Evolutionary conservation across 2,888 invertebrate genomes (phyloP).

Genomic region (Sthenelais limicola): DNA sequence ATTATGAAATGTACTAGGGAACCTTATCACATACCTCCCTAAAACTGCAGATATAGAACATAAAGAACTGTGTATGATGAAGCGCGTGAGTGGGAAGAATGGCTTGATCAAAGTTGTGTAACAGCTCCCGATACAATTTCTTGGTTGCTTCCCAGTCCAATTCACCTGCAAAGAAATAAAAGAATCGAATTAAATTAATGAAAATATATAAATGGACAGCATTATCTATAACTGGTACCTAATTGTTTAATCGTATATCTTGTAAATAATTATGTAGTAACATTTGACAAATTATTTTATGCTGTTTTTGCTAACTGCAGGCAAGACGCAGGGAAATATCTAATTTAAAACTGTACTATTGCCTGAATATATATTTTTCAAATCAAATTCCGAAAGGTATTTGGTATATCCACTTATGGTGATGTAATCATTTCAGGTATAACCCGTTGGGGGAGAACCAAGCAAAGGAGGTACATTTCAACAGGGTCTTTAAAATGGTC

Average conservation of each 20-base stretch:
- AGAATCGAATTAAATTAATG: background rate
- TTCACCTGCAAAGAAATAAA: constrained; percentile 64
- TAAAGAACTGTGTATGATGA: constrained; percentile 83
- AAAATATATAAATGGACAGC: background rate
- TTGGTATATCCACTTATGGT: too few species aligned
- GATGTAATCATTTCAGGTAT: too few species aligned
- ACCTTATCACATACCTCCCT: constrained; percentile 73
- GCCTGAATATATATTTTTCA: background rate
- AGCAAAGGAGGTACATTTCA: too few species aligned
- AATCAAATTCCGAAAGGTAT: too few species aligned
- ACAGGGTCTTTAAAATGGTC: too few species aligned
- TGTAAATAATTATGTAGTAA: too few species aligned
- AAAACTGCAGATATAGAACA: constrained; percentile 83
- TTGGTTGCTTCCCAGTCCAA: constrained; percentile 77
- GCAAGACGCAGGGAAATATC: too few species aligned
- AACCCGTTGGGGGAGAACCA: too few species aligned
- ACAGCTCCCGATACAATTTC: constrained; percentile 77
- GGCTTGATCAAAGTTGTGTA: constrained; percentile 84
- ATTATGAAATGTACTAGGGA: background rate
- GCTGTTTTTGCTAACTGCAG: too few species aligned
- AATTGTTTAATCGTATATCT: background rate
- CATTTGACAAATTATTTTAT: too few species aligned
- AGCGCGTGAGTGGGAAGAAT: constrained; percentile 88
- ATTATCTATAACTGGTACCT: background rate
- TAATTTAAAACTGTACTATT: background rate